phyloP scores from a whole-genome alignment of 1,140 invertebrate species.

The Pseudomyrmex flavicornis region DNA sequence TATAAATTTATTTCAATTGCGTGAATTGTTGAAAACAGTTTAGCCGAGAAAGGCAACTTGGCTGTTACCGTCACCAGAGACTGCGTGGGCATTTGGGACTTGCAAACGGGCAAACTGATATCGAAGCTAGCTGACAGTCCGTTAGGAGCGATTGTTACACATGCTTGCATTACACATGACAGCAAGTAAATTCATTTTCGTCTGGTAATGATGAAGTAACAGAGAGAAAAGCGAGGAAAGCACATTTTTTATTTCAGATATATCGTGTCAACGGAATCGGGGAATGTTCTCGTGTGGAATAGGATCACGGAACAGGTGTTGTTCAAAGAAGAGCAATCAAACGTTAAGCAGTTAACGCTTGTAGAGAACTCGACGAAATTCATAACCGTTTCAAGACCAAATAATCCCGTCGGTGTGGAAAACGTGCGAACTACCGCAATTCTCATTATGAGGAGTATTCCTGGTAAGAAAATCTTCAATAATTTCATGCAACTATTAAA shows the following conservation, averaged over 20 bases:
- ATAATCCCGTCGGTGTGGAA: constrained; percentile 87
- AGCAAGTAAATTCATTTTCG: constrained; percentile 87
- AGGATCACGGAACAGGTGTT: constrained; percentile 93
- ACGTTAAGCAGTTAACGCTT: constrained; percentile 94
- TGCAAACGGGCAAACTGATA: constrained; percentile 93
- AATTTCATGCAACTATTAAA: not conserved
- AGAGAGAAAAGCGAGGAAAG: too few species aligned
- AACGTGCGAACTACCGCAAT: constrained; percentile 88
- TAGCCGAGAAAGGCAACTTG: constrained; percentile 90
- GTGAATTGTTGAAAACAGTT: constrained; percentile 82
- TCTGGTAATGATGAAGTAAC: not conserved
- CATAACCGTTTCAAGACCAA: constrained; percentile 92
- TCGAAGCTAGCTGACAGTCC: constrained; percentile 96
- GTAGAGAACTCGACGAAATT: constrained; percentile 93
- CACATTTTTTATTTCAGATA: constrained; percentile 83
- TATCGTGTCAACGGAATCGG: constrained; percentile 96
- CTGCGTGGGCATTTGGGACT: constrained; percentile 97
- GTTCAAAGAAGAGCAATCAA: constrained; percentile 93
- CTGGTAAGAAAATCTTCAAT: constrained; percentile 84
- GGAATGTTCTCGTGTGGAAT: constrained; percentile 97
- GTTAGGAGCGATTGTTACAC: constrained; percentile 97
- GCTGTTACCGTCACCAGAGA: constrained; percentile 96
- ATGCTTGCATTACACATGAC: constrained; percentile 94
- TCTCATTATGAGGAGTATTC: constrained; percentile 89
- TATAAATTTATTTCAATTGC: not conserved